phyloP scores from a whole-genome alignment of 2,113 vertebrate genomes.

The Solenodon paradoxus region DNA sequence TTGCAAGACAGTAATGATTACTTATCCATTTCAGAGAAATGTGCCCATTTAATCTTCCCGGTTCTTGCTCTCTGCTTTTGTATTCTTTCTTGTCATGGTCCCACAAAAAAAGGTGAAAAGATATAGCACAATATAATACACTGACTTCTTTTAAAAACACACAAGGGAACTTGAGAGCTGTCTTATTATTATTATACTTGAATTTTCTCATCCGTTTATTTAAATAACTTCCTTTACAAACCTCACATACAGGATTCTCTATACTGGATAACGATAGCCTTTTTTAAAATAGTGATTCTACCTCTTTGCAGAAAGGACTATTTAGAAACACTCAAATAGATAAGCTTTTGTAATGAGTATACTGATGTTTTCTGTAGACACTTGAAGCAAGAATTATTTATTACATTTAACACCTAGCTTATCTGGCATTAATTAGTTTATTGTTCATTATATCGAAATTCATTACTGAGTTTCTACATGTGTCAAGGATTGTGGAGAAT shows the following conservation, averaged over 20 bases:
- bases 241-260: not conserved
- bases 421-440: not conserved
- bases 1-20: not conserved
- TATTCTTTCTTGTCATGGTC: conserved; percentile 1
- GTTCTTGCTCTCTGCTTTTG: not conserved
- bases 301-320: not conserved
- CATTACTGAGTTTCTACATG: not conserved
- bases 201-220: not conserved
- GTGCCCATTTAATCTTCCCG: not conserved
- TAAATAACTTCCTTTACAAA: conserved; percentile 19
- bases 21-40: not conserved
- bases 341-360: conserved; percentile 30
- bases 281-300: conserved; percentile 1
- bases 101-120: not conserved
- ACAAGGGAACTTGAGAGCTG: not conserved
- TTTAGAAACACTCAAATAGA: not conserved
- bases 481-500: not conserved
- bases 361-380: not conserved
- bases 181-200: not conserved
- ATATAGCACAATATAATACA: not conserved
- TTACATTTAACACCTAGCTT: not conserved
- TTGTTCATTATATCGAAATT: not conserved
- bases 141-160: not conserved
- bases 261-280: not conserved
- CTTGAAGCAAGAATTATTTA: conserved; percentile 6